phyloP scores from a whole-genome alignment of 2,113 vertebrate species.

The Melanerpes formicivorus region DNA sequence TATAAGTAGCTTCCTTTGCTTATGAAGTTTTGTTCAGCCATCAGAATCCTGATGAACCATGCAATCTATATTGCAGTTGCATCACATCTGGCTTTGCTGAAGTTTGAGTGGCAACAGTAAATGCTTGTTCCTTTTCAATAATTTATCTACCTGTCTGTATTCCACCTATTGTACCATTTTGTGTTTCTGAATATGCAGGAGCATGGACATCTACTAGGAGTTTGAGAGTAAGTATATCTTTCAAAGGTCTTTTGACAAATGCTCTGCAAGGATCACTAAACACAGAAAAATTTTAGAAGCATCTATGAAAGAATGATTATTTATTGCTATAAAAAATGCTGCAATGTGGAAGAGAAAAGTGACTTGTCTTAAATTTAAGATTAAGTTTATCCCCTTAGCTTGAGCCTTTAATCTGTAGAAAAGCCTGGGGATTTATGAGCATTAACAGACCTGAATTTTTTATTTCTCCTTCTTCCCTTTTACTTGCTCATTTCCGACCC shows the following conservation, averaged over 20 bases:
- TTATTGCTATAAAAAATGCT: conserved; percentile 42
- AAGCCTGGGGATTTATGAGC: conserved; percentile 60
- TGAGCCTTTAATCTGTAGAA: conserved; percentile 71
- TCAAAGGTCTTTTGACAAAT: not conserved
- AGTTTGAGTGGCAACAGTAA: not conserved
- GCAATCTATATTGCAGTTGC: not conserved
- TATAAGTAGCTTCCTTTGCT: not conserved
- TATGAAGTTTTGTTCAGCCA: not conserved
- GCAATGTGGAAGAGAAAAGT: conserved; percentile 41
- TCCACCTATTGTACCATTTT: not conserved
- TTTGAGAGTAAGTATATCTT: not conserved
- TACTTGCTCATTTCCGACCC: conserved; percentile 48
- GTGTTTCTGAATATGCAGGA: not conserved
- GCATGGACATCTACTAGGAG: not conserved
- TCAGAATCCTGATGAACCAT: not conserved
- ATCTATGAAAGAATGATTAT: conserved; percentile 18
- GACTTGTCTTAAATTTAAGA: conserved; percentile 63
- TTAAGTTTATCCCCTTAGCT: conserved; percentile 57
- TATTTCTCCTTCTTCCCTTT: conserved; percentile 47
- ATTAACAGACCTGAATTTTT: conserved; percentile 64
- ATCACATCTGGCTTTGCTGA: not conserved
- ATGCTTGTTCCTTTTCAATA: not conserved
- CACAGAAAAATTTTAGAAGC: not conserved
- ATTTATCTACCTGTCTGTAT: not conserved
- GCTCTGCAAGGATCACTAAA: not conserved